A percentile compares a stretch with the other conserved stretches of the same genome.
phyloP scores from a whole-genome alignment of 2,797 vertebrate species.

The Morelia viridis region DNA sequence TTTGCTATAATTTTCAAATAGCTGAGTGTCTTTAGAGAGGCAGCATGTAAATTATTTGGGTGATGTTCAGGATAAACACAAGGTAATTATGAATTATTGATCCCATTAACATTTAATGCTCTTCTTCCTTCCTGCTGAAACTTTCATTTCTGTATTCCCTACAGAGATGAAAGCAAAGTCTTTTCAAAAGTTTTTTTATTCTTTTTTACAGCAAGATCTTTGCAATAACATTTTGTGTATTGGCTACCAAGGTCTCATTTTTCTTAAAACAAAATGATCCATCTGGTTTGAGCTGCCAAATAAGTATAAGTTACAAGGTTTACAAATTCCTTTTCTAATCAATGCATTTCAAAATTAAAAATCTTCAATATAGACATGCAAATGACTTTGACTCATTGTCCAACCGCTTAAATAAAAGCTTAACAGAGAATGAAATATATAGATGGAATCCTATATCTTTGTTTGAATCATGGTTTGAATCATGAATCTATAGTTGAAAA shows the following conservation, averaged over 20 bases:
- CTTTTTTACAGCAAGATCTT: conserved; percentile 1
- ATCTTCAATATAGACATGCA: conserved; percentile 46
- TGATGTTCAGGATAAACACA: background rate
- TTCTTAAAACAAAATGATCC: conserved; percentile 36
- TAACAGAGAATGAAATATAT: background rate
- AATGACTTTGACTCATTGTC: conserved; percentile 37
- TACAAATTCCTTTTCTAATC: conserved; percentile 36
- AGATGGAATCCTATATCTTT: conserved; percentile 23
- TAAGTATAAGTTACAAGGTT: conserved; percentile 16
- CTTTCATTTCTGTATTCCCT: background rate
- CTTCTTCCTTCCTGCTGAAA: background rate
- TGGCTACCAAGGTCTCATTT: conserved; percentile 1
- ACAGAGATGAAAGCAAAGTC: background rate
- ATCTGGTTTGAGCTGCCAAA: conserved; percentile 33
- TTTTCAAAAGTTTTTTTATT: background rate
- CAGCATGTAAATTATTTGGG: background rate
- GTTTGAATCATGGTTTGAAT: background rate
- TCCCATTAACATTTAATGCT: conserved; percentile 22
- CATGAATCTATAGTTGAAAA: too few relatives aligned
- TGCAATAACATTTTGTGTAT: conserved; percentile 20
- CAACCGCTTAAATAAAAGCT: conserved; percentile 24
- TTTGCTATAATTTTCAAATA: background rate
- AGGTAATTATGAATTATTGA: conserved; percentile 16
- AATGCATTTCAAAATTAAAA: conserved; percentile 37
- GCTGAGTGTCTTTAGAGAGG: background rate